These are phyloP conservation scores for Phengaris arion DNA, from an alignment of 2,888 invertebrate genomes.

Conservation along the genomic window DNA sequence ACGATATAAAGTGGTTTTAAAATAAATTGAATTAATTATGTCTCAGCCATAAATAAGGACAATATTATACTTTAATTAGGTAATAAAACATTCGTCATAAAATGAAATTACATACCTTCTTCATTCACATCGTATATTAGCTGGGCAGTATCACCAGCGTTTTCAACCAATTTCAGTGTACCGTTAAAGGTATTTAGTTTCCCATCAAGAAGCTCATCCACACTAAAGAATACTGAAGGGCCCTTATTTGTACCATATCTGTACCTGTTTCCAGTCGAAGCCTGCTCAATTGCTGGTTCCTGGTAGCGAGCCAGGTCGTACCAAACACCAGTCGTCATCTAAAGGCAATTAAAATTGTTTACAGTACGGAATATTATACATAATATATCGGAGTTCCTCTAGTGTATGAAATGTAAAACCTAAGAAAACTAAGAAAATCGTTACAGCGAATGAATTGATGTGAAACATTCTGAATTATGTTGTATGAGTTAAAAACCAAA, in stretches of 20 bases:
- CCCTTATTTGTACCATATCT: not conserved
- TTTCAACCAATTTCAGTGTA: not conserved
- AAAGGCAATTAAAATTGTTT: not conserved
- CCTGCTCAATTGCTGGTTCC: not conserved
- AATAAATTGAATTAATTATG: not conserved
- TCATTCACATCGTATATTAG: not conserved
- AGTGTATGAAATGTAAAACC: too few relatives aligned
- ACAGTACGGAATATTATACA: not conserved
- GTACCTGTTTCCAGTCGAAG: conserved; percentile 2
- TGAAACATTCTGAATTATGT: too few relatives aligned
- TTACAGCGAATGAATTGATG: too few relatives aligned
- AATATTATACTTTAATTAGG: too few relatives aligned
- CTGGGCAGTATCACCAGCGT: conserved; percentile 5
- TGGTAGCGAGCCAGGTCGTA: not conserved
- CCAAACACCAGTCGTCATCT: conserved; percentile 8
- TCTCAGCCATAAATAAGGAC: too few relatives aligned
- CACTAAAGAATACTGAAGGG: not conserved
- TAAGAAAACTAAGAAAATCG: too few relatives aligned
- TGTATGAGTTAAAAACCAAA: too few relatives aligned
- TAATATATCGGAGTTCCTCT: too few relatives aligned
- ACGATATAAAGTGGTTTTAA: too few relatives aligned
- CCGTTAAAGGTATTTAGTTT: not conserved
- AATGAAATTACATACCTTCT: not conserved
- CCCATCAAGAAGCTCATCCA: not conserved
- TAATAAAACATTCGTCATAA: too few relatives aligned